Evolutionary conservation across 53 echinoderm and acorn worm genomes (phyloP), one percentile per base, ranked within the genome.

Genomic region (Temnopleurus reevesii): DNA sequence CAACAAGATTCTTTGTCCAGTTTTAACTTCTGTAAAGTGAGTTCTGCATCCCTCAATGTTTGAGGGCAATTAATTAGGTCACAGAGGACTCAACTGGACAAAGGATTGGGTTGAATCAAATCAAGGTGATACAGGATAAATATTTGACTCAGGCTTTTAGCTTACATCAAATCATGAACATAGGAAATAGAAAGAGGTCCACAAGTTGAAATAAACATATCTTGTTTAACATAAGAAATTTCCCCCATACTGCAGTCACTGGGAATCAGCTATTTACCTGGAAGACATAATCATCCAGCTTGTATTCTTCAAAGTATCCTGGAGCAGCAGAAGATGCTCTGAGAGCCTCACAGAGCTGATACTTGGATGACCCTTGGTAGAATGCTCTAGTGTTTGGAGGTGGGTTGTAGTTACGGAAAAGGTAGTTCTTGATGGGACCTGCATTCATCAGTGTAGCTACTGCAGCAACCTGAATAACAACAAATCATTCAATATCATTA

Each of bases 241-340:
- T n/a, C n/a, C n/a, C n/a, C n/a, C n/a, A n/a, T n/a, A n/a, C n/a
- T n/a, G n/a, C n/a, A n/a, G n/a, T n/a, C n/a, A n/a, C n/a, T n/a
- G n/a, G 4, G 63, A 63, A 59, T 12, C 15, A 63, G 17, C 34
- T 8, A 38, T 19, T 71, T 71, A 97, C 98, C 98, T 97, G 98
- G 76, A 95, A 95, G 19, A 97, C 93, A 83, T 90, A 89, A 17
- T 93, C 98, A 77, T 95, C 95, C 55, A 97, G 89, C 63, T 97
- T 95, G 87, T 89, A 95, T 77, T 97, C 97, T 71, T 97, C 95
- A 79, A 97, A 97, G 91, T 97, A 97, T 43, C 95, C 98, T 18
- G 98, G 98, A 33, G 98, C 98, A 12, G 98, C 98, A 1, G 98
- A 94, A 1, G 95, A 95, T n/a, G 98, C 98, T 56, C 95, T 71